Base-by-base conservation (phyloP, 1,140 invertebrate species). In the Homarus americanus region DNA sequence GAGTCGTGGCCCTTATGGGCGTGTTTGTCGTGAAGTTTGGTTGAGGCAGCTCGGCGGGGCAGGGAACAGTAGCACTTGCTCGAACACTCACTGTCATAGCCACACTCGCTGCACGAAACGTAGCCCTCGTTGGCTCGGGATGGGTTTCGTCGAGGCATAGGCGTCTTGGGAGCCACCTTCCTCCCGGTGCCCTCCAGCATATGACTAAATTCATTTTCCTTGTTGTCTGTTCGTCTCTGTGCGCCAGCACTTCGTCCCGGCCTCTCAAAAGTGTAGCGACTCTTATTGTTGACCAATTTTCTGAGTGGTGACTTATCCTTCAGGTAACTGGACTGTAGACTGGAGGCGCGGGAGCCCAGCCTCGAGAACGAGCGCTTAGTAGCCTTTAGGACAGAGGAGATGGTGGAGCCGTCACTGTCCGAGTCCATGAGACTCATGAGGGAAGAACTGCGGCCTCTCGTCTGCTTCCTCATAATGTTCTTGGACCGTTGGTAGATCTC, bases 401-500 rank as follows among this genome's bases (percentile, higher is more conserved):
- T 96, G 91, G 96, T 96, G 12, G 96, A 96, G 92, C 96, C 96
- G 93, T 96, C 96, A 69, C 96, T 94, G 92, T 96, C 92, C 12
- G 89, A 90, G 36, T 91, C 87, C 63, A 88, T 85, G 24, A 88
- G 75, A 28, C 88, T 82, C 38, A 87, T 85, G 82, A 86, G 91
- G 69, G 87, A 93, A 49, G 79, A 44, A 80, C 82, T 82, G 82
- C 91, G 92, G 82, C 82, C 92, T 78, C 82, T 53, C 32, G 73
- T 90, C 63, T 97, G 97, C 83, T 97, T 95, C 58, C 96, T 96
- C 97, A 98, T 98, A 91, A 98, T 98, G 58, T 96, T 96, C 93
- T 98, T 98, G 87, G 97, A 97, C 93, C 97, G 96, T 93, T 98
- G 97, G 93, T 98, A 98, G 82, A 98, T 95, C 94, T 98, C 97